Percentiles rank a stretch among this genome's conserved stretches.
These are phyloP conservation scores for Aphaenogaster floridana DNA, from an alignment of 1,140 invertebrate genomes.

Conservation along the genomic window DNA sequence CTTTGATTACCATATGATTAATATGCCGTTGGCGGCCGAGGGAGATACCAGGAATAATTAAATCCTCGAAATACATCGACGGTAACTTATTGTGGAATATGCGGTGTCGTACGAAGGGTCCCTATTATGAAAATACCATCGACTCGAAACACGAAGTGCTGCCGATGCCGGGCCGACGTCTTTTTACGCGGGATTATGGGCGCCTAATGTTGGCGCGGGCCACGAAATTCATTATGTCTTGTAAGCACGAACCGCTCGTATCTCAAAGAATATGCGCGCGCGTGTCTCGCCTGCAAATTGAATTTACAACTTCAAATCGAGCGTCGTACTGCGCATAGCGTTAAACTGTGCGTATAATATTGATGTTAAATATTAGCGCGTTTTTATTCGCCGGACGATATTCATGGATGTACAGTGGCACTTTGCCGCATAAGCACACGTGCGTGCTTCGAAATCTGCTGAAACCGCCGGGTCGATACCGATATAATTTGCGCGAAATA, in stretches of 20 bases:
- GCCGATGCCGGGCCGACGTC: conserved; percentile 22
- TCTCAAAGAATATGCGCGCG: conserved; percentile 71
- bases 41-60: conserved; percentile 76
- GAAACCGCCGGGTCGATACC: conserved; percentile 44
- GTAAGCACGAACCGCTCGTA: conserved; percentile 60
- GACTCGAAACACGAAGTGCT: conserved; percentile 31
- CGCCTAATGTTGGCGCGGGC: conserved; percentile 35
- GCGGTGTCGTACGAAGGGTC: conserved; percentile 15
- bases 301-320: conserved; percentile 55
- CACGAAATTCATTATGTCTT: conserved; percentile 57
- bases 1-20: conserved; percentile 79
- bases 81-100: conserved; percentile 43
- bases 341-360: conserved; percentile 44
- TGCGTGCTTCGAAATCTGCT: conserved; percentile 50
- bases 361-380: conserved; percentile 47
- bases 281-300: conserved; percentile 51
- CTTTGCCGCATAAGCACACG: conserved; percentile 2
- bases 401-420: background rate
- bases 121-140: conserved; percentile 52
- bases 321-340: background rate
- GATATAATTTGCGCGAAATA: conserved; percentile 45
- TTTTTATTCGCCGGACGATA: conserved; percentile 25
- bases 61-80: conserved; percentile 77
- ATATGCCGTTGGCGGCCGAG: conserved; percentile 68
- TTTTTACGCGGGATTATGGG: conserved; percentile 40